Evolutionary conservation across 1,140 invertebrate genomes (phyloP).

Genomic region (Rhopalosiphum maidis): DNA sequence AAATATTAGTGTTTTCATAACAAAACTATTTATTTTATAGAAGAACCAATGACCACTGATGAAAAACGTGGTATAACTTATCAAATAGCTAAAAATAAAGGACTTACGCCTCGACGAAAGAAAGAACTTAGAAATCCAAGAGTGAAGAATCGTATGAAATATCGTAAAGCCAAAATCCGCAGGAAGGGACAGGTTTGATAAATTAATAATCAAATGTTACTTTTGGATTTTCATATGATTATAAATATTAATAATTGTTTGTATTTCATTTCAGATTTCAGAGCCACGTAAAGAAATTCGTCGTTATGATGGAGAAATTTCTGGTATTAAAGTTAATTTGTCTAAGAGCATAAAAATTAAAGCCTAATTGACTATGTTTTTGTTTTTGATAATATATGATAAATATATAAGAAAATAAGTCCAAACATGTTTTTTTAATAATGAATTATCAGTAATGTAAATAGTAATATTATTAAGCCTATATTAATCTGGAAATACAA

Average conservation of each 20-base stretch:
- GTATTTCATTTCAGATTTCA: conserved; percentile 69
- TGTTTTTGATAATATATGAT: neutral
- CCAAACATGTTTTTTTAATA: neutral
- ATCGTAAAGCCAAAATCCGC: conserved; percentile 85
- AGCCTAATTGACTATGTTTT: conserved; percentile 62
- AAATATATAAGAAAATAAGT: neutral
- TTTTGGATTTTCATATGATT: conserved; percentile 48
- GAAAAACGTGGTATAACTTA: conserved; percentile 87
- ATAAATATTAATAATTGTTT: conserved; percentile 57
- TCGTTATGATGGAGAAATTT: conserved; percentile 87
- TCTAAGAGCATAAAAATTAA: conserved; percentile 88
- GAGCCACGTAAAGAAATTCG: conserved; percentile 78
- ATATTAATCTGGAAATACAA: neutral
- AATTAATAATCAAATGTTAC: neutral
- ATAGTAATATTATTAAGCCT: neutral
- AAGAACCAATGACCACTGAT: conserved; percentile 61
- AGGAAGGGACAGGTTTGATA: conserved; percentile 81
- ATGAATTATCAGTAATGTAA: neutral
- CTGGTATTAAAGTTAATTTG: conserved; percentile 87
- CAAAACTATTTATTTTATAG: conserved; percentile 23
- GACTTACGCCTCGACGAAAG: conserved; percentile 85
- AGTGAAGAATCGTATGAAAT: conserved; percentile 92
- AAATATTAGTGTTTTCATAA: neutral
- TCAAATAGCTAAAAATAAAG: conserved; percentile 94
- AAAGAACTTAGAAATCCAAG: conserved; percentile 92